These are phyloP conservation scores for Tromatobia lineatoria DNA, from an alignment of 2,888 invertebrate species.

Conservation along the genomic window DNA sequence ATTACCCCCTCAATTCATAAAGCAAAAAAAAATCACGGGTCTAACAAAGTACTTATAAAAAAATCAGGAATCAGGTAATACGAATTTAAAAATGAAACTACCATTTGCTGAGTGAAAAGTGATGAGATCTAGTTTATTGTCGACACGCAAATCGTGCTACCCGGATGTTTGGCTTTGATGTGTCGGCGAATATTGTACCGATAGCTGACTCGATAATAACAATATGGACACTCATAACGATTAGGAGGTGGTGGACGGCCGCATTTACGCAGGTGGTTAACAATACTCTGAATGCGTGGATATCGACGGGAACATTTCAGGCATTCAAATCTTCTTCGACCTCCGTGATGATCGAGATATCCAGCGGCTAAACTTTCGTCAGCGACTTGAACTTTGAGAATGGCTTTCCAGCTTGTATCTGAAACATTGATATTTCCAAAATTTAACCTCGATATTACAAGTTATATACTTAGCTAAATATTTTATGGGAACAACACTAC, in stretches of 20 bases:
- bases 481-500: not conserved
- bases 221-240: too few relatives aligned
- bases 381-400: not conserved
- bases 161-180: not conserved
- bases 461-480: not conserved
- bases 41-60: not conserved
- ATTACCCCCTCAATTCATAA: not conserved
- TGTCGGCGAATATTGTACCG: too few relatives aligned
- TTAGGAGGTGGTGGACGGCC: not conserved
- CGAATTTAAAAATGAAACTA: not conserved
- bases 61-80: not conserved
- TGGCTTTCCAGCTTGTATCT: not conserved
- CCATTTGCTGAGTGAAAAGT: not conserved
- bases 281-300: not conserved
- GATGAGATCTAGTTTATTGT: not conserved
- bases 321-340: not conserved
- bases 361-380: not conserved
- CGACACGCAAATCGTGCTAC: not conserved
- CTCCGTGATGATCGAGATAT: not conserved
- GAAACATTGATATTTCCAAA: not conserved
- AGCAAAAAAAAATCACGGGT: not conserved
- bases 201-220: too few relatives aligned
- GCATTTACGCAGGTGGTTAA: slow-evolving; percentile 56
- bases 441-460: not conserved
- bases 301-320: not conserved